A percentile compares a stretch with the other conserved stretches of the same genome.
These are phyloP conservation scores for Carassius carassius DNA, from an alignment of 2,113 vertebrate species.

Conservation along the genomic window DNA sequence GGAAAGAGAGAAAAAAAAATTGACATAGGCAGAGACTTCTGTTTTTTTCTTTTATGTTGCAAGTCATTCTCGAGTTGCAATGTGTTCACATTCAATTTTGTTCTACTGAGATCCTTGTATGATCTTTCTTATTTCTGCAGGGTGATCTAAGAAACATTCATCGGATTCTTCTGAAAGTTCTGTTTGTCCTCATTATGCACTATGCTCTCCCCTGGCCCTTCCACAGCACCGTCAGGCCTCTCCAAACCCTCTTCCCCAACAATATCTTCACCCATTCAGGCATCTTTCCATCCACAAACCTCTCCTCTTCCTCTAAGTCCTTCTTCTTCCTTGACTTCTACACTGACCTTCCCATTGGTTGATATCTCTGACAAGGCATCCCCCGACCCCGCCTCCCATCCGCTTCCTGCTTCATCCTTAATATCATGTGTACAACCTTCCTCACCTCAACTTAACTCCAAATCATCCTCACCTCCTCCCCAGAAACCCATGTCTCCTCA, in stretches of 20 bases:
- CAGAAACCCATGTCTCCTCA: conserved; percentile 52
- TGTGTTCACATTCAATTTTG: not conserved
- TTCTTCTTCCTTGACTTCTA: conserved; percentile 17
- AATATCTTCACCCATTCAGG: not conserved
- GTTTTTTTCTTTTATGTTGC: not conserved
- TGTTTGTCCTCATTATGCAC: conserved; percentile 50
- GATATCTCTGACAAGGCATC: conserved; percentile 28
- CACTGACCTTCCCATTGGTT: conserved; percentile 42
- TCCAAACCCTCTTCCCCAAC: not conserved
- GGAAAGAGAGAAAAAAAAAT: not conserved
- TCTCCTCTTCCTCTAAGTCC: conserved; percentile 14
- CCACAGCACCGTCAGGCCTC: conserved; percentile 33
- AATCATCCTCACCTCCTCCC: not conserved
- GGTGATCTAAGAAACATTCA: not conserved
- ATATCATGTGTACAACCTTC: conserved; percentile 37
- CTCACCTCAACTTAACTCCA: conserved; percentile 55
- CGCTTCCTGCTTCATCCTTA: conserved; percentile 18
- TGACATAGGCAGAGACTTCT: not conserved
- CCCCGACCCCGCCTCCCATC: conserved; percentile 19
- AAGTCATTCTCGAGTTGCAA: not conserved
- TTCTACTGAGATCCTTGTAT: not conserved
- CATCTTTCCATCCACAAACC: conserved; percentile 12
- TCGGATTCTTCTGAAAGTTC: conserved; percentile 22
- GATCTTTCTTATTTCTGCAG: conserved; percentile 26
- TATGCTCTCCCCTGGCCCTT: conserved; percentile 53